Evolutionary conservation across 2,797 vertebrate species (phyloP), one percentile per base, ranked within the genome.

Genomic region (Sebastes matsubarae): DNA sequence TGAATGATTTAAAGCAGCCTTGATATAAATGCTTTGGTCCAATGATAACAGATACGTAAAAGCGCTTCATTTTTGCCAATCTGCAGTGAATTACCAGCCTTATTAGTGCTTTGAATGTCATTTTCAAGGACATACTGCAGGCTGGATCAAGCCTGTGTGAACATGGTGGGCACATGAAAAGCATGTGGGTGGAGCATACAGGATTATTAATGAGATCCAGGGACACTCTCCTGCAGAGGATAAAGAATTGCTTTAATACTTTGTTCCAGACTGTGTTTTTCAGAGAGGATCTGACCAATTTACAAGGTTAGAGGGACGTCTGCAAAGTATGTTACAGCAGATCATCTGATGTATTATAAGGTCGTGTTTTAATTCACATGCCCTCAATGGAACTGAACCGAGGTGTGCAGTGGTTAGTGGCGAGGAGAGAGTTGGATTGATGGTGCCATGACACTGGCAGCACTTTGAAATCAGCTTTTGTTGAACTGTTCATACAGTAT

Each of bases 81-180:
- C 52, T 42, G 38, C 60, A 42, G 55, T 67, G 61, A 82, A 76
- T 52, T 71, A 36, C 52, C 16, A 10, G 29, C 29, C 60, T 82
- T 78, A 77, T 80, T 54, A 59, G 6, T 12, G 13, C 16, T 55
- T n/a, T 83, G 79, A 85, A 82, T 81, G 72, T 85, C 38, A 78
- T 46, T 74, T 73, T 82, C 81, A 86, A 88, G 81, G 80, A 54
- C 73, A 66, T 30, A 16, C 69, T 58, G 34, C 6, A 0, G 46
- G 18, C 65, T 71, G 58, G 24, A 67, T 67, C 20, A 29, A 72
- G 32, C 58, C 64, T 77, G 60, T 57, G 14, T 65, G 10, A 82
- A 82, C 67, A 76, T 29, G 30, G 81, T 78, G 78, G 74, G 63
- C 74, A 80, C 38, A 85, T 85, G 54, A 82, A 77, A 77, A 87